Percentiles rank a stretch among this genome's conserved stretches.
Conservation (phyloP, 2,888 invertebrate genomes). For the Drosophila flavopinicola region DNA sequence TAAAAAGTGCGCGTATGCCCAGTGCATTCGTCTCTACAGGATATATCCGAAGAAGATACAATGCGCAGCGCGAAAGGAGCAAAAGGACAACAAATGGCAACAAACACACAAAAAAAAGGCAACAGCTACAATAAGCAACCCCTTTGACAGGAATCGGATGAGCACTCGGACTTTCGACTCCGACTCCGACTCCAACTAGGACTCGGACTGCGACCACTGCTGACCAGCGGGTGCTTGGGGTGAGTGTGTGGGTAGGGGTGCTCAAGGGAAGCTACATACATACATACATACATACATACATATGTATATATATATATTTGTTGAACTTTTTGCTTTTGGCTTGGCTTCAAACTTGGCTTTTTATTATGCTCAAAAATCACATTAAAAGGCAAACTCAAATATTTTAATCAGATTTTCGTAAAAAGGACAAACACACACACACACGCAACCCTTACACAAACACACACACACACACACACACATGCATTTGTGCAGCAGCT, state of each 20-base stretch:
- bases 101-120: slow-evolving; percentile 19
- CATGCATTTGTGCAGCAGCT: slow-evolving; percentile 42
- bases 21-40: background rate
- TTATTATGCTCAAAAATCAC: slow-evolving; percentile 83
- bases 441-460: slow-evolving; percentile 47
- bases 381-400: slow-evolving; percentile 84
- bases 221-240: background rate
- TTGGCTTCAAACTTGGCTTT: slow-evolving; percentile 65
- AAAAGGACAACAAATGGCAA: slow-evolving; percentile 26
- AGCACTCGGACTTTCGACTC: slow-evolving; percentile 18
- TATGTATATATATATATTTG: slow-evolving; percentile 26
- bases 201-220: slow-evolving; percentile 21
- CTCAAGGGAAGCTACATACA: slow-evolving; percentile 6
- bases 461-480: slow-evolving; percentile 28
- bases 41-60: slow-evolving; percentile 25
- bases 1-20: slow-evolving; percentile 14
- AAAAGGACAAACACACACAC: slow-evolving; percentile 68
- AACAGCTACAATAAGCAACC: slow-evolving; percentile 49
- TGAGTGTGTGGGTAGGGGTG: background rate
- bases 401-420: slow-evolving; percentile 83
- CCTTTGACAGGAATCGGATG: slow-evolving; percentile 32
- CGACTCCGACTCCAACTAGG: slow-evolving; percentile 6
- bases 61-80: slow-evolving; percentile 11
- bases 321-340: slow-evolving; percentile 55
- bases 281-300: no score